Evolutionary conservation across 1,140 invertebrate genomes (phyloP).

Genomic region (Sitodiplosis mosellana): DNA sequence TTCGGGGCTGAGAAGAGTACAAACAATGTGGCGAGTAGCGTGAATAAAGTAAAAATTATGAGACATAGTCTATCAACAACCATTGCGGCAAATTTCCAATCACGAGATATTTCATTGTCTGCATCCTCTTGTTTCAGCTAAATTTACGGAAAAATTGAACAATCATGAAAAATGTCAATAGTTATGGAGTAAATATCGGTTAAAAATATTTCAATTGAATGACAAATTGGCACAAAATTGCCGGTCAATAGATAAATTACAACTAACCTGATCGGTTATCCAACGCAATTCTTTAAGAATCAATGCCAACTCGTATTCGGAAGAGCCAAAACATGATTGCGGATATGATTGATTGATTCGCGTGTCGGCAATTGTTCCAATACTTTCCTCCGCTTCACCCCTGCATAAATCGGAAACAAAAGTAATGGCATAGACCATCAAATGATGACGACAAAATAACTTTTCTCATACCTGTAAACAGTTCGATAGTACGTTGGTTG

Average conservation of each 20-base stretch:
- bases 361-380: conserved; percentile 21
- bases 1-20: conserved; percentile 90
- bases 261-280: conserved; percentile 42
- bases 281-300: conserved; percentile 87
- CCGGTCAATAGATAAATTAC: not conserved
- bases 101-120: conserved; percentile 70
- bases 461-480: conserved; percentile 17
- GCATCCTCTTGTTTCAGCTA: conserved; percentile 78
- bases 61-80: conserved; percentile 97
- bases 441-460: not conserved
- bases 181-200: not conserved
- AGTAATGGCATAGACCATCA: not conserved
- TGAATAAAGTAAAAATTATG: conserved; percentile 96
- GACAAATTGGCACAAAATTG: not conserved
- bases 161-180: not conserved
- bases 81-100: conserved; percentile 99
- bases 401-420: conserved; percentile 5
- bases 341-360: conserved; percentile 18
- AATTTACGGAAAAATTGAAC: not conserved
- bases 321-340: conserved; percentile 38
- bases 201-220: not conserved
- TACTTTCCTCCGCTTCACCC: conserved; percentile 29
- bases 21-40: conserved; percentile 88
- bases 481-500: conserved; percentile 24
- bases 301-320: conserved; percentile 68